Evolutionary conservation across 2,888 invertebrate genomes (phyloP).

Genomic region (Temnothorax rugatulus): DNA sequence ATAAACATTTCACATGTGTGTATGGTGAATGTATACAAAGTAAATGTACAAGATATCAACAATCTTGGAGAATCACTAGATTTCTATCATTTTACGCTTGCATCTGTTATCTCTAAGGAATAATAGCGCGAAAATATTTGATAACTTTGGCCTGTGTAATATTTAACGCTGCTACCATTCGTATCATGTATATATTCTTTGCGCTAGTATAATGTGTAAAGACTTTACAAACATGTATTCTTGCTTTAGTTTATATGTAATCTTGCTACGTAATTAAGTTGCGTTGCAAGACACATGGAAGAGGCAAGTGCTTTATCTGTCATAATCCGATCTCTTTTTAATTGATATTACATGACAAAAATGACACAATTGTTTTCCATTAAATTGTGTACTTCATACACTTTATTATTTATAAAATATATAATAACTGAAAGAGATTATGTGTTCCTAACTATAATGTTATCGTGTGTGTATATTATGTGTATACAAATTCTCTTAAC

Average conservation of each 20-base stretch:
- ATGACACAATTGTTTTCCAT: conserved; percentile 30
- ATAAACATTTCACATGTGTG: conserved; percentile 52
- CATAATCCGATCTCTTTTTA: conserved; percentile 50
- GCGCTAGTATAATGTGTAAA: conserved; percentile 14
- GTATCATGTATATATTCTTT: conserved; percentile 42
- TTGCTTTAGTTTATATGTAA: conserved; percentile 32
- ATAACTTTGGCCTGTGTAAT: conserved; percentile 48
- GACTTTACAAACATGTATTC: not conserved
- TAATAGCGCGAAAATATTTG: conserved; percentile 44
- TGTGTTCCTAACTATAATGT: conserved; percentile 76
- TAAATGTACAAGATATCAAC: conserved; percentile 37
- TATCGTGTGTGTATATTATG: conserved; percentile 76
- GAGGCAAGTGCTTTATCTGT: conserved; percentile 49
- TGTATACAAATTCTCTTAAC: conserved; percentile 75
- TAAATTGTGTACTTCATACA: conserved; percentile 51
- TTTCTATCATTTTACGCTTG: conserved; percentile 38
- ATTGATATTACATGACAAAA: conserved; percentile 47
- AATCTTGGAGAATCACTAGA: conserved; percentile 38
- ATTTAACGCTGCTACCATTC: conserved; percentile 27
- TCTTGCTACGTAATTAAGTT: conserved; percentile 45
- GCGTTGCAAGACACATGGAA: conserved; percentile 51
- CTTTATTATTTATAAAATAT: conserved; percentile 67
- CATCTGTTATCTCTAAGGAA: conserved; percentile 42
- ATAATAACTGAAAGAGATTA: conserved; percentile 70
- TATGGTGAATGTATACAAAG: conserved; percentile 57